Base-by-base conservation (phyloP, 2,888 invertebrate genomes). In the Tryphoninae sp. region DNA sequence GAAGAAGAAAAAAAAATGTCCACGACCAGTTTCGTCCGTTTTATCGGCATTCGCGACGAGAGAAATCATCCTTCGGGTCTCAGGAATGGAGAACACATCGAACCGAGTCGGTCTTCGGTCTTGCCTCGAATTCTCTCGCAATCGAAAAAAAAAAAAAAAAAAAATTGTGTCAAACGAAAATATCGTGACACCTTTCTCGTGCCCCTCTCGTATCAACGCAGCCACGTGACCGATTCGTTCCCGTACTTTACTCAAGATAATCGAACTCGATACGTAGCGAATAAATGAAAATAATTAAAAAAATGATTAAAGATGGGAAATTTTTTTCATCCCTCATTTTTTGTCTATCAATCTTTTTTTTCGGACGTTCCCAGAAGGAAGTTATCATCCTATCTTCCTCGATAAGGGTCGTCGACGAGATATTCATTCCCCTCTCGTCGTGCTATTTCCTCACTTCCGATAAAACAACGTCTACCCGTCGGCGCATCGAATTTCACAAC, bases 11-110 rank as follows among this genome's bases (percentile, higher is more conserved):
- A 71, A 42, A 71, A 71, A 67, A 7, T 67, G 45, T n/a, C 42
- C 59, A 71, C 22, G 42, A 71, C 23, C 45, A 59, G 42, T 71
- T 71, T 58, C 33, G 42, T 16, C 2, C 22, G 9, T 71, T 69
- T 71, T 59, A n/a, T 23, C 67, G n/a, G 23, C 49, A 13, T 49
- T 65, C n/a, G 8, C 9, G 23, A 2, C 7, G 13, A 45, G n/a
- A 22, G 49, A 45, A 45, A 45, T 45, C 45, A 45, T 45, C 45
- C 11, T 45, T 45, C 13, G 13, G 13, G 11, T 13, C 45, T 45
- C 9, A 45, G 13, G 11, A 65, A 65, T 11, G 9, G 33, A 19
- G 11, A 55, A 68, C 16, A n/a, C 67, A 23, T 45, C 13, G 45
- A 13, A 1, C 45, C 13, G 13, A 45, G 45, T 9, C 19, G 1